Conservation (phyloP, 2,113 vertebrate genomes). For the Oreochromis niloticus region DNA sequence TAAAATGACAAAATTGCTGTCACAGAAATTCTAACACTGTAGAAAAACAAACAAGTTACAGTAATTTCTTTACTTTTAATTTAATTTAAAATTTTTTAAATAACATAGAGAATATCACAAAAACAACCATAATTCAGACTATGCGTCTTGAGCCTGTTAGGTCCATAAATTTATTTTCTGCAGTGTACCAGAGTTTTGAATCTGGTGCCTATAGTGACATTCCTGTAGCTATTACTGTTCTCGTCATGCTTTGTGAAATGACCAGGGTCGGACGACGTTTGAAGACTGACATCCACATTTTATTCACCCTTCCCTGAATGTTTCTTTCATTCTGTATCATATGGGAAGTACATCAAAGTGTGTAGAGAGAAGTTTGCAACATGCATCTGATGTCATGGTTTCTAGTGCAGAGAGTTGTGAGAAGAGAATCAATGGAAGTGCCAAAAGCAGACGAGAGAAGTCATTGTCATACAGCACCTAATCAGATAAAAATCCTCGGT, state of each 20-base stretch:
- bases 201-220: not conserved
- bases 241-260: not conserved
- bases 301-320: not conserved
- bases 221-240: accelerated
- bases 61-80: not conserved
- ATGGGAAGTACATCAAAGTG: not conserved
- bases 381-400: not conserved
- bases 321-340: not conserved
- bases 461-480: not conserved
- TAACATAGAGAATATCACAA: not conserved
- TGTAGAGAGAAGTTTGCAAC: not conserved
- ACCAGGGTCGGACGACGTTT: not conserved
- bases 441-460: not conserved
- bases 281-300: not conserved
- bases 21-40: not conserved
- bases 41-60: not conserved
- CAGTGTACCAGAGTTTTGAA: not conserved
- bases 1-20: not conserved
- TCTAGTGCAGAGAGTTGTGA: not conserved
- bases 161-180: not conserved
- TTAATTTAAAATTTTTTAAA: accelerated
- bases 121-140: not conserved
- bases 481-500: not conserved
- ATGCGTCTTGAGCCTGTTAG: accelerated
- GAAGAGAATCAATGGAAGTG: not conserved